Evolutionary conservation across 2,888 invertebrate genomes (phyloP).

Genomic region (Onchidella celtica): DNA sequence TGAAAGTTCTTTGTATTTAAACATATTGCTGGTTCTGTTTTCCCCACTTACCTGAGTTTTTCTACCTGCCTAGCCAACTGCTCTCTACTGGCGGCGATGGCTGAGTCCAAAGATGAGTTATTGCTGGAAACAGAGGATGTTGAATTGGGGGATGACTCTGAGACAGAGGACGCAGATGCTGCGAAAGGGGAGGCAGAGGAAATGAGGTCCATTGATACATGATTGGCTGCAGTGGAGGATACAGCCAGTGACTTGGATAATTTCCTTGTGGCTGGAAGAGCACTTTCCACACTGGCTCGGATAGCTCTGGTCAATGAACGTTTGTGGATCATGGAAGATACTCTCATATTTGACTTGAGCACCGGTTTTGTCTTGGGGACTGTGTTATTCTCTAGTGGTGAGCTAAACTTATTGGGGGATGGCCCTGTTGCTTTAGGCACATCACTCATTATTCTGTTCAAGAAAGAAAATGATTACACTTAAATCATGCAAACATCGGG

Average conservation of each 20-base stretch:
- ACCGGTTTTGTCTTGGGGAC: constrained; percentile 51
- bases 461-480: constrained; percentile 5
- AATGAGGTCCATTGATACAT: background rate
- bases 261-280: constrained; percentile 25
- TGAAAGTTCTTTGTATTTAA: too few relatives aligned
- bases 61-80: constrained; percentile 47
- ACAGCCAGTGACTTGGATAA: background rate
- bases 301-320: constrained; percentile 65
- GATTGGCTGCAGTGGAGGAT: background rate
- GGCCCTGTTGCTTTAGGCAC: constrained; percentile 72
- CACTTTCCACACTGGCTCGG: constrained; percentile 41
- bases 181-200: constrained; percentile 22
- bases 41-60: constrained; percentile 46
- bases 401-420: constrained; percentile 48
- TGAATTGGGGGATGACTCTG: constrained; percentile 47
- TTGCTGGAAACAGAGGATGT: constrained; percentile 46
- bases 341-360: constrained; percentile 59
- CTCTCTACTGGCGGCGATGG: constrained; percentile 49
- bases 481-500: background rate
- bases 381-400: constrained; percentile 5
- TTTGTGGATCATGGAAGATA: constrained; percentile 74
- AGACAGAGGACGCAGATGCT: constrained; percentile 26
- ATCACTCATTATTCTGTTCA: constrained; percentile 61
- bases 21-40: too few relatives aligned
- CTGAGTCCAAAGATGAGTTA: constrained; percentile 39